A percentile compares a stretch with the other conserved stretches of the same genome.
phyloP scores from a whole-genome alignment of 2,113 vertebrate genomes.

The Nansenia antarctica region DNA sequence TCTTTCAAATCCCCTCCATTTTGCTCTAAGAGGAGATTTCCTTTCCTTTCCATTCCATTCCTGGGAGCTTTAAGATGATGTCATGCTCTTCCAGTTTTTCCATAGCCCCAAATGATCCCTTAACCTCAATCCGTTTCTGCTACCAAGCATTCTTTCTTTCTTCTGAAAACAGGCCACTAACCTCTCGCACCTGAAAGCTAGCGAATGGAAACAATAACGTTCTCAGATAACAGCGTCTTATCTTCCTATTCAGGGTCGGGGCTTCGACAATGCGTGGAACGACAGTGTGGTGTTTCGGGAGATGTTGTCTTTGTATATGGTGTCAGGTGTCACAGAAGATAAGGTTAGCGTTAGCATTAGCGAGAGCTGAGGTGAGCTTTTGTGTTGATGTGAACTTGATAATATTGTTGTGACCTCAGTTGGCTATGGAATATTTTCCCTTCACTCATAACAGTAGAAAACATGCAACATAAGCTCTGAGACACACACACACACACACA shows the following conservation, averaged over 20 bases:
- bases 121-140: conserved; percentile 57
- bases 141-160: conserved; percentile 52
- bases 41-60: conserved; percentile 52
- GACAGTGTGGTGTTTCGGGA: conserved; percentile 16
- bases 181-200: conserved; percentile 44
- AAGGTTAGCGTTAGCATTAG: conserved; percentile 6
- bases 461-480: conserved; percentile 3
- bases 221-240: conserved; percentile 36
- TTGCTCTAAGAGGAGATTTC: conserved; percentile 68
- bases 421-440: conserved; percentile 34
- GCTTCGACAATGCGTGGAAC: neutral
- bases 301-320: conserved; percentile 11
- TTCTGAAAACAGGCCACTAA: conserved; percentile 8
- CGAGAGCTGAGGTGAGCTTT: conserved; percentile 26
- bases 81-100: conserved; percentile 67
- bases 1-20: conserved; percentile 56
- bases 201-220: conserved; percentile 21
- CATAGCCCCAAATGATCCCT: conserved; percentile 58
- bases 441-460: conserved; percentile 25
- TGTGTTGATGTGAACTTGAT: conserved; percentile 55
- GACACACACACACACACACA: too few relatives aligned
- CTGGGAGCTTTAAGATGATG: conserved; percentile 67
- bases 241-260: conserved; percentile 17
- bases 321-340: conserved; percentile 48
- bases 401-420: conserved; percentile 70